These are phyloP conservation scores for Tetragnatha versicolor DNA, from an alignment of 1,140 invertebrate species.

Conservation along the genomic window DNA sequence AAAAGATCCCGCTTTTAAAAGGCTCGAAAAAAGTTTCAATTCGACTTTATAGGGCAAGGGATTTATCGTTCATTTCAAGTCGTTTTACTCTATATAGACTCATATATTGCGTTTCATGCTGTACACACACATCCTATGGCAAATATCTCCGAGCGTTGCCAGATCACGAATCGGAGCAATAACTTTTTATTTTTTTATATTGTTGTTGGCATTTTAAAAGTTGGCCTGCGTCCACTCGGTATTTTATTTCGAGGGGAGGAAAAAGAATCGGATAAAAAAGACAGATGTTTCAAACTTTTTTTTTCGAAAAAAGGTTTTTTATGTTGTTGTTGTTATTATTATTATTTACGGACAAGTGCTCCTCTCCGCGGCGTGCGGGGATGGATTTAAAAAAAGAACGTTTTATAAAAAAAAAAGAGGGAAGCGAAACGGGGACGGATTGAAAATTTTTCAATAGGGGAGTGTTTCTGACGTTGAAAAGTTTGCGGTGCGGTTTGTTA, in stretches of 20 bases:
- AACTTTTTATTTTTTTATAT: constrained; percentile 52
- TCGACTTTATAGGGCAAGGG: constrained; percentile 35
- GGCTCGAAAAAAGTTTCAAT: constrained; percentile 20
- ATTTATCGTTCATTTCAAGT: constrained; percentile 31
- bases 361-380: neutral
- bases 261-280: constrained; percentile 34
- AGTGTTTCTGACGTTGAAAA: constrained; percentile 49
- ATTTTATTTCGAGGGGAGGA: constrained; percentile 13
- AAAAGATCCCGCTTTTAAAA: constrained; percentile 9
- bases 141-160: constrained; percentile 16
- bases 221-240: neutral
- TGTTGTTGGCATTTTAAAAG: constrained; percentile 48
- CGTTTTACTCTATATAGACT: constrained; percentile 31
- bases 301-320: constrained; percentile 6
- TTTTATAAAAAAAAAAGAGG: neutral
- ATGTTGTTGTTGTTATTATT: constrained; percentile 27
- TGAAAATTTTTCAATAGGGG: constrained; percentile 39
- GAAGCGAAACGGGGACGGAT: neutral
- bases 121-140: constrained; percentile 14
- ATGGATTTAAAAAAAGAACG: neutral
- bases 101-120: constrained; percentile 30
- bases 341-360: constrained; percentile 50
- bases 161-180: constrained; percentile 43
- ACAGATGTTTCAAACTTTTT: constrained; percentile 47
- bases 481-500: constrained; percentile 28